These are phyloP conservation scores for Lampropteryx suffumata DNA, from an alignment of 2,888 invertebrate species.

Conservation along the genomic window DNA sequence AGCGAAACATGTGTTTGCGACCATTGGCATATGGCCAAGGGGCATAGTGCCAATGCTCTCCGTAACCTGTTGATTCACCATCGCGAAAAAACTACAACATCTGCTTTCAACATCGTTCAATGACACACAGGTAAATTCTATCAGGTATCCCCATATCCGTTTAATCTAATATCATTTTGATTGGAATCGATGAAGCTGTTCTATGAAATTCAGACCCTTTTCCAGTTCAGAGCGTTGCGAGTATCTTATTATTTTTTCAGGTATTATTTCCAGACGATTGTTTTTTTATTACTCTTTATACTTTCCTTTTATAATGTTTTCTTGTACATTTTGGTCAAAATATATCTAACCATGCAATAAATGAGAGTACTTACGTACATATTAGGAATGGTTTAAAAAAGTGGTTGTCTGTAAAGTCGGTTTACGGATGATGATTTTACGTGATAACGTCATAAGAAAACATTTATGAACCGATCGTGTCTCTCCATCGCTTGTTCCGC, in stretches of 20 bases:
- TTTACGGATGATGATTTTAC: too few relatives aligned
- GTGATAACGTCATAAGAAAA: too few relatives aligned
- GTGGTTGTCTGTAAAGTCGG: too few relatives aligned
- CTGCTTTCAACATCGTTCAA: slow-evolving; percentile 1
- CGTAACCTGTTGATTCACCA: slow-evolving; percentile 66
- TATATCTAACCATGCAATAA: background rate
- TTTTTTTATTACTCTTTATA: slow-evolving; percentile 4
- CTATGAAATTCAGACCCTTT: slow-evolving; percentile 17
- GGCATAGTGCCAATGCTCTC: slow-evolving; percentile 62
- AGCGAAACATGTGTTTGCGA: slow-evolving; percentile 55
- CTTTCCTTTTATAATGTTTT: too few relatives aligned
- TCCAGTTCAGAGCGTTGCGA: slow-evolving; percentile 15
- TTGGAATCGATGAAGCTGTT: slow-evolving; percentile 17
- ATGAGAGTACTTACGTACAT: background rate
- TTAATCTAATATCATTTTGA: slow-evolving; percentile 16
- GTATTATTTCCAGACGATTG: slow-evolving; percentile 20
- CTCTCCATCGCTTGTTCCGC: too few relatives aligned
- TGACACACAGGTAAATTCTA: background rate
- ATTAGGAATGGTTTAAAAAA: too few relatives aligned
- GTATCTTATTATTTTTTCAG: slow-evolving; percentile 8
- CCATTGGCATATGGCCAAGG: slow-evolving; percentile 64
- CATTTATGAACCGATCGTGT: too few relatives aligned
- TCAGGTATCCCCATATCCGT: background rate
- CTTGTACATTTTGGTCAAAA: background rate
- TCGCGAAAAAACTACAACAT: slow-evolving; percentile 33